Evolutionary conservation across 2,888 invertebrate species (phyloP).

Genomic region (Ephialtes manifestator): DNA sequence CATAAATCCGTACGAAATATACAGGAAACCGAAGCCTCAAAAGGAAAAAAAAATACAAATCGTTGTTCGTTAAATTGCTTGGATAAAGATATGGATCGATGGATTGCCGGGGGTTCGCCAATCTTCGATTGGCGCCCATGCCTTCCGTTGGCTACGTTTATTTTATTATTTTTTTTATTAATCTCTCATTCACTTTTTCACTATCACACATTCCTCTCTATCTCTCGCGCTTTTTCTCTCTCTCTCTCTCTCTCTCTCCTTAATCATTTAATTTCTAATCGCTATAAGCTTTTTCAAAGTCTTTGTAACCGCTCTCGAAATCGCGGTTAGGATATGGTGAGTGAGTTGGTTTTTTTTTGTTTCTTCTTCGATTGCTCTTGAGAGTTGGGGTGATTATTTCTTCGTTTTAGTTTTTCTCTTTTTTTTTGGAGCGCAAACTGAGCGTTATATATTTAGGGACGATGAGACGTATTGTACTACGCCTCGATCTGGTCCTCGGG

Average conservation of each 20-base stretch:
- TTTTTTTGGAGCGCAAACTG: constrained; percentile 14
- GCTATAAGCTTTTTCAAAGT: constrained; percentile 66
- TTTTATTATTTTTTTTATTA: constrained; percentile 41
- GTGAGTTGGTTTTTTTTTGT: constrained; percentile 67
- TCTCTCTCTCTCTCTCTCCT: constrained; percentile 48
- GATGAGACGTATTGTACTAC: constrained; percentile 79
- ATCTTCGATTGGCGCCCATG: constrained; percentile 58
- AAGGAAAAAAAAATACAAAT: constrained; percentile 80
- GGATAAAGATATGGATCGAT: constrained; percentile 85
- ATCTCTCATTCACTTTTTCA: constrained; percentile 40
- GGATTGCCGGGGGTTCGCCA: constrained; percentile 65
- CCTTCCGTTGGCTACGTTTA: constrained; percentile 64
- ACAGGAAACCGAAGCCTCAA: constrained; percentile 68
- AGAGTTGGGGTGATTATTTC: background rate
- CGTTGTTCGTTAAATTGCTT: constrained; percentile 84
- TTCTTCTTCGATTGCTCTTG: constrained; percentile 41
- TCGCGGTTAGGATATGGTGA: constrained; percentile 74
- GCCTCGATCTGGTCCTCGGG: constrained; percentile 84
- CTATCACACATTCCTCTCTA: constrained; percentile 30
- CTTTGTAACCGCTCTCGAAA: constrained; percentile 68
- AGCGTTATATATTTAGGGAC: constrained; percentile 7
- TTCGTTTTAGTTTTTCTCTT: constrained; percentile 28
- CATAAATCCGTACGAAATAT: constrained; percentile 73
- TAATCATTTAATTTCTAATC: constrained; percentile 46
- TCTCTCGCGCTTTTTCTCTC: constrained; percentile 49